phyloP scores from a whole-genome alignment of 2,888 invertebrate species.

The Hydropsyche betteni region DNA sequence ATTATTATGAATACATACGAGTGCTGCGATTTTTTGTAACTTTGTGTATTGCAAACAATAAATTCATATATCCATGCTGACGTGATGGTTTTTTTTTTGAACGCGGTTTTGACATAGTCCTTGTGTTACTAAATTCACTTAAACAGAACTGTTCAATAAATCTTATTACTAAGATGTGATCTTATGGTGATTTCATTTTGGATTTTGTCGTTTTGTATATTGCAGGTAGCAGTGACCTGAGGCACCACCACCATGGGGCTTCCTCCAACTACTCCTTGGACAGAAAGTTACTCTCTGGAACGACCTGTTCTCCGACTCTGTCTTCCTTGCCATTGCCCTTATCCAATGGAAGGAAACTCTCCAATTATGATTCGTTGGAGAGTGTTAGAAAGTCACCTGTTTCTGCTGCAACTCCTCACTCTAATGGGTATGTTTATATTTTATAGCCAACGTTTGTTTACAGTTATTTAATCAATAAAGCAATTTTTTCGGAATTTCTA shows the following conservation, averaged over 20 bases:
- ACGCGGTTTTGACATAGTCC: no score
- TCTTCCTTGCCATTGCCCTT: conserved; percentile 69
- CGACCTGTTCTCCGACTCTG: conserved; percentile 67
- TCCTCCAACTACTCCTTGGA: conserved; percentile 66
- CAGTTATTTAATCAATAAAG: background rate
- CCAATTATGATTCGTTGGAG: conserved; percentile 61
- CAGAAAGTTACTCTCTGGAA: conserved; percentile 64
- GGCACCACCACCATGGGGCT: conserved; percentile 56
- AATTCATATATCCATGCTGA: no score
- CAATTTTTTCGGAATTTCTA: no score
- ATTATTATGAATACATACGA: conserved; percentile 12
- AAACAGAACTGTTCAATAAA: no score
- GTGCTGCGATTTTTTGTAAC: no score
- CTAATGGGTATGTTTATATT: conserved; percentile 46
- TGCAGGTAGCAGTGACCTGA: conserved; percentile 66
- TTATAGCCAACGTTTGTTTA: background rate
- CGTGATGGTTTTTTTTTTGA: no score
- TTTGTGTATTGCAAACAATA: no score
- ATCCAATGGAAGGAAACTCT: conserved; percentile 53
- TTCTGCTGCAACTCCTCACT: conserved; percentile 57
- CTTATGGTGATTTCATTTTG: background rate
- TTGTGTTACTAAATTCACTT: no score
- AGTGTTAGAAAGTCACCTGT: conserved; percentile 62
- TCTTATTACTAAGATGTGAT: no score
- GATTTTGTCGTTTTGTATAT: conserved; percentile 48